Base-by-base conservation (phyloP, 2,888 invertebrate species). In the Creontiades dilutus region DNA sequence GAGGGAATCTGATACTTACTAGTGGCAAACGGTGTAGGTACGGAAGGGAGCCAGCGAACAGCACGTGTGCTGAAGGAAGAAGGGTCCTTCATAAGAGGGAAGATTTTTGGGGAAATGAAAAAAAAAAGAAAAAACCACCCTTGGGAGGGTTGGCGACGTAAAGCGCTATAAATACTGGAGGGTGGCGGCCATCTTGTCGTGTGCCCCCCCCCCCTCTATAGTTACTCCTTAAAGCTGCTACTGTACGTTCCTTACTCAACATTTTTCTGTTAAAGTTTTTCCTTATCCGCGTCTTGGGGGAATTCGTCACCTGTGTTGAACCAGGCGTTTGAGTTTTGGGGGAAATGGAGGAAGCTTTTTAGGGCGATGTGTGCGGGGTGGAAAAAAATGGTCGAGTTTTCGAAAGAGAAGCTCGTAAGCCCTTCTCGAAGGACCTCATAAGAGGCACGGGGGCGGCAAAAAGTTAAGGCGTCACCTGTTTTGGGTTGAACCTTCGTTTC, bases 111-210 rank as follows among this genome's bases (percentile, higher is more conserved):
- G 86, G 85, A 57, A 80, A 76, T 76, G 86, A 85, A 85, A 85
- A 75, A 48, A 61, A 61, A 9, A 61, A 61, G n/a, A 61, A 61
- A 19, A 19, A 16, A 16, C 3, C 19, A 7, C 68, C 27, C 23
- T 52, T 46, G 86, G 75, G 87, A 82, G 52, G 57, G 57, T 85
- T 61, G 57, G 57, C 27, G 85, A 27, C 57, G 85, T 28, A 57
- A 37, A 85, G 85, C 55, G 52, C 90, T 90, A 90, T 90, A 90
- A 90, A 90, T 90, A 90, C 86, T 82, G 86, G 27, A 61, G 85
- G 87, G 88, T 23, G 52, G 86, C 90, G 57, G 90, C 90, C 90
- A 90, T 90, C 80, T 90, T 90, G 90, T 82, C 86, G 68, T 87
- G 90, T 90, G 86, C 87, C 61, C 87, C 82, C 68, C 23, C n/a